Conservation (phyloP, 2,888 invertebrate genomes). For the Abrostola tripartita region DNA sequence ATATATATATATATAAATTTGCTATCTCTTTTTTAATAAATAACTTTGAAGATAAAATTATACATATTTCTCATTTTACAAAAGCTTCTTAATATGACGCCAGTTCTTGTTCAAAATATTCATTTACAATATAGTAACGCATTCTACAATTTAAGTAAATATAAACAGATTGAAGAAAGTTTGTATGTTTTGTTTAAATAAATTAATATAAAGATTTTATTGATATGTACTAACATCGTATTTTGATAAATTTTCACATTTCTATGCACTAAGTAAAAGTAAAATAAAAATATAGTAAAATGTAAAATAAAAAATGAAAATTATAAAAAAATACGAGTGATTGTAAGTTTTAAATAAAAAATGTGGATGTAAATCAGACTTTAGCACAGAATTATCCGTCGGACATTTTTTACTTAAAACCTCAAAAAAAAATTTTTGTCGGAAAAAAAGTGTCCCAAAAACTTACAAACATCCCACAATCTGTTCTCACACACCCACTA, state of each 20-base stretch:
- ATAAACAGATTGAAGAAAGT: constrained; percentile 61
- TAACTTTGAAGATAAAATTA: constrained; percentile 18
- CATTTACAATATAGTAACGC: constrained; percentile 45
- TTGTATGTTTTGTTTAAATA: constrained; percentile 60
- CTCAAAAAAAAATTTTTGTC: not conserved
- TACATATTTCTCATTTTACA: constrained; percentile 4
- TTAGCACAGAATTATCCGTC: not conserved
- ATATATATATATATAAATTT: constrained; percentile 9
- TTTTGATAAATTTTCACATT: constrained; percentile 59
- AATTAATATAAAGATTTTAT: constrained; percentile 33
- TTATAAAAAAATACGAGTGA: constrained; percentile 54
- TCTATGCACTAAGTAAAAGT: constrained; percentile 35
- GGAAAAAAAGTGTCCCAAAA: constrained; percentile 29
- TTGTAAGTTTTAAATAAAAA: constrained; percentile 22
- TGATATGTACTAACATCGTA: constrained; percentile 75
- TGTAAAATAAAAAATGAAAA: constrained; percentile 51
- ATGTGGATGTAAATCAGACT: not conserved
- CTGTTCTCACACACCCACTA: constrained; percentile 51
- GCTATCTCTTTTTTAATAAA: constrained; percentile 29
- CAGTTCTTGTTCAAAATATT: constrained; percentile 63
- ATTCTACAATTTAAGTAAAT: constrained; percentile 49
- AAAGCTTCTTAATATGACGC: constrained; percentile 58
- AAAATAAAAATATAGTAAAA: constrained; percentile 38
- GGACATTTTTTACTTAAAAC: constrained; percentile 20
- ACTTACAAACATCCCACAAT: constrained; percentile 50